Base-by-base conservation (phyloP, 2,797 vertebrate species). In the Cossypha polioptera region DNA sequence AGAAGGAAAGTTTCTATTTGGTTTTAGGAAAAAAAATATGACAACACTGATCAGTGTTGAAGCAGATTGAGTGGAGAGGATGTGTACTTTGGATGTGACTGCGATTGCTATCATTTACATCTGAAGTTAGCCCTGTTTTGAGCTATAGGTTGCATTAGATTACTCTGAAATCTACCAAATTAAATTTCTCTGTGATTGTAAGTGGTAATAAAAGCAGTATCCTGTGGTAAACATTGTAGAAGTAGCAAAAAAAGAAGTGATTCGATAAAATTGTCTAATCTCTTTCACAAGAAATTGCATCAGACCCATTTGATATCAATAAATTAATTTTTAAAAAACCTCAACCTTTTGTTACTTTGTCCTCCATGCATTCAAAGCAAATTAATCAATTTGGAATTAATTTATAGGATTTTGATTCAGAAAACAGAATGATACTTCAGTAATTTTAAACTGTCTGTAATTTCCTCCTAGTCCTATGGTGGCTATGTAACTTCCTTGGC, bases 401-500 rank as follows among this genome's bases (percentile, higher is more conserved):
- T 71, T 78, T 86, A 28, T 50, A 14, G n/a, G 19, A 67, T 18
- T 88, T 96, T 71, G 66, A 67, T 91, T 89, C 77, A 82, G 78
- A 90, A 66, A 90, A 88, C 35, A 90, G 81, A 88, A 76, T 31
- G 3, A 45, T 87, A 43, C 17, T 89, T 96, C 51, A 57, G 36
- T 31, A 68, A 86, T 84, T 88, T 81, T 91, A 80, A 95, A 75
- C 61, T 81, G 40, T 74, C 88, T 92, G 29, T 94, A 82, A 75
- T 98, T 97, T 98, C 81, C 97, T 92, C 55, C 57, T 91, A 98
- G 98, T 98, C 98, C 59, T 98, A 98, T 22, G 98, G 98, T 88
- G 98, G 98, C 17, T 98, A 98, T 8, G 96, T 98, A 74, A 96
- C 98, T 67, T 98, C 98, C 16, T 87, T 98, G 96, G 98, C 97